Conservation (phyloP, 37 sponge, comb jelly and placozoan genomes). For the Halisarca cf. caerulea region DNA sequence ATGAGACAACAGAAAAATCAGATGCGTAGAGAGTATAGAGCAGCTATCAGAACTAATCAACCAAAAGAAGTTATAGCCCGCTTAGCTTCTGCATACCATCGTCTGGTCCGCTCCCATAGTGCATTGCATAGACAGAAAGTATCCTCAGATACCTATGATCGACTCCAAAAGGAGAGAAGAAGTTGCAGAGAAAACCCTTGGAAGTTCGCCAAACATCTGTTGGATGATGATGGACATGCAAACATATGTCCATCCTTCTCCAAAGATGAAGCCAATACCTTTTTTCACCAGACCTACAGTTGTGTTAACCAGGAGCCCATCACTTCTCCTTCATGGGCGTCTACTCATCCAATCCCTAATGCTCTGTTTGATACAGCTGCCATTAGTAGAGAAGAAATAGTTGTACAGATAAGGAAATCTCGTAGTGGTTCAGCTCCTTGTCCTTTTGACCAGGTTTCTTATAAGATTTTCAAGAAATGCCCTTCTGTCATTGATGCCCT, state of each 20-base stretch:
- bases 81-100: neutral
- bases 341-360: neutral
- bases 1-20: no score
- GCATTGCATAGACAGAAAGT: neutral
- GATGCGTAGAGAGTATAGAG: no score
- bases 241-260: neutral
- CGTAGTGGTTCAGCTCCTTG: no score
- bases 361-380: neutral
- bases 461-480: no score
- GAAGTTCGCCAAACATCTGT: neutral
- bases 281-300: neutral
- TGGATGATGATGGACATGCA: neutral
- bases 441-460: no score
- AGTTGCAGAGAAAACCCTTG: neutral
- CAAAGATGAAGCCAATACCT: neutral
- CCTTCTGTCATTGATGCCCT: neutral
- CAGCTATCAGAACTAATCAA: no score
- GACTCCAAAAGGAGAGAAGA: neutral
- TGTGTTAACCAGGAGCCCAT: neutral
- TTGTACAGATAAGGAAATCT: no score
- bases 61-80: neutral
- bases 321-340: neutral
- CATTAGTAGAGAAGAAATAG: neutral
- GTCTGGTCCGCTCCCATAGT: neutral
- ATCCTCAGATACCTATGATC: neutral